Base-by-base conservation (phyloP, 2,113 vertebrate genomes). In the Perca schrenkii region DNA sequence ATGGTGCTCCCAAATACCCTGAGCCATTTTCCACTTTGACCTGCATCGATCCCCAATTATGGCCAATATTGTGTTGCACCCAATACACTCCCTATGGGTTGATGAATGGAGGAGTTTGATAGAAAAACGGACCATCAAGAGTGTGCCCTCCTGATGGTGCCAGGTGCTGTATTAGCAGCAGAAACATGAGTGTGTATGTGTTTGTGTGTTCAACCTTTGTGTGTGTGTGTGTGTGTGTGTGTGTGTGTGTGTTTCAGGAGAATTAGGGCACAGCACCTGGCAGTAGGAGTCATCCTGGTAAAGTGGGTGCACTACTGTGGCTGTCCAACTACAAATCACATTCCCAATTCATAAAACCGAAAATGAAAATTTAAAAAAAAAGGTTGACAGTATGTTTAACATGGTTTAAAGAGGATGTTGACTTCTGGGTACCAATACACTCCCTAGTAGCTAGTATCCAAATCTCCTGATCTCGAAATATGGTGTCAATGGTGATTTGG, bases 21-120 rank as follows among this genome's bases (percentile, higher is more conserved):
- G 21, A 80, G 78, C 49, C 62, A 74, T 84, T 82, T 69, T 72
- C 80, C 80, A 84, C 85, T 84, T 86, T 67, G 49, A 76, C 60
- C 68, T 28, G 31, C 85, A 88, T 83, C 21, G 63, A 89, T 82
- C 88, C 46, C 49, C 77, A 67, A 82, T 84, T 56, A 80, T 10
- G 61, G 56, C 43, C 13, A 3, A 83, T 77, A 82, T 63, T 25
- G 14, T n/a, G 16, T 28, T n/a, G n/a, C n/a, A n/a, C n/a, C n/a
- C n/a, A n/a, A n/a, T n/a, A n/a, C n/a, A n/a, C n/a, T n/a, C n/a
- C n/a, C n/a, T n/a, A 6, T 34, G 34, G 6, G 6, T 19, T 77
- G 77, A 82, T 57, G 67, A 71, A 83, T 54, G 40, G 64, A 74
- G 64, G 10, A 17, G 68, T 65, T 61, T 53, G 57, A 74, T 11